Percentiles rank a stretch among this genome's conserved stretches.
phyloP scores from a whole-genome alignment of 1,140 invertebrate species.

The Phenacoccus solenopsis region DNA sequence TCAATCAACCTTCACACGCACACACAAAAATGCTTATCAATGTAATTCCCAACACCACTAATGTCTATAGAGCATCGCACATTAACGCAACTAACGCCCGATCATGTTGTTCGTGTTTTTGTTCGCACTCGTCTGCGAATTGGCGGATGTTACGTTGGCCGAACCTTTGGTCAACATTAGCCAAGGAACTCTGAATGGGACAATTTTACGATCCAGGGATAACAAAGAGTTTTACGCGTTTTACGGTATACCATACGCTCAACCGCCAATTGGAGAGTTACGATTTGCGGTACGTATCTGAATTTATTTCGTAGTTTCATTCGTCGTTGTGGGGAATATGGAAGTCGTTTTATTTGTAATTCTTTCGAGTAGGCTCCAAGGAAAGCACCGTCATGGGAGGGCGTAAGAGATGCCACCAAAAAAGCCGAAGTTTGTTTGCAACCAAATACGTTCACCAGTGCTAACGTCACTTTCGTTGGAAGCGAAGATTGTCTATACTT shows the following conservation, averaged over 20 bases:
- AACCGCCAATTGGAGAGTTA: constrained; percentile 34
- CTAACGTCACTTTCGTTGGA: not conserved
- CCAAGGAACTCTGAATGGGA: constrained; percentile 22
- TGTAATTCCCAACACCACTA: too few relatives aligned
- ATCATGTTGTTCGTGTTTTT: not conserved
- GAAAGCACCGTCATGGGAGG: constrained; percentile 37
- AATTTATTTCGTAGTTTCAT: not conserved
- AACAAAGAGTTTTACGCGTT: constrained; percentile 32
- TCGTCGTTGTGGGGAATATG: too few relatives aligned
- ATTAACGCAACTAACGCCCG: too few relatives aligned
- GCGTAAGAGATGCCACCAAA: constrained; percentile 23
- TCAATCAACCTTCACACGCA: too few relatives aligned
- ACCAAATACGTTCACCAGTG: not conserved
- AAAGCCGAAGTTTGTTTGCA: not conserved
- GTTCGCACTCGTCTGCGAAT: not conserved
- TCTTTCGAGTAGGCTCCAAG: constrained; percentile 39
- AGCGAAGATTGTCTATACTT: constrained; percentile 23
- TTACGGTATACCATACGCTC: constrained; percentile 37
- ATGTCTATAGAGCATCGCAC: too few relatives aligned
- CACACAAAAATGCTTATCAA: too few relatives aligned
- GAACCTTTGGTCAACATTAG: not conserved
- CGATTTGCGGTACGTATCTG: constrained; percentile 32
- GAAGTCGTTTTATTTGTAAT: too few relatives aligned
- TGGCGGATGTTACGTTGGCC: too few relatives aligned
- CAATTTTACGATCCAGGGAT: constrained; percentile 18